Evolutionary conservation across 2,797 vertebrate genomes (phyloP), one percentile per base, ranked within the genome.

Genomic region (Mus spretus): DNA sequence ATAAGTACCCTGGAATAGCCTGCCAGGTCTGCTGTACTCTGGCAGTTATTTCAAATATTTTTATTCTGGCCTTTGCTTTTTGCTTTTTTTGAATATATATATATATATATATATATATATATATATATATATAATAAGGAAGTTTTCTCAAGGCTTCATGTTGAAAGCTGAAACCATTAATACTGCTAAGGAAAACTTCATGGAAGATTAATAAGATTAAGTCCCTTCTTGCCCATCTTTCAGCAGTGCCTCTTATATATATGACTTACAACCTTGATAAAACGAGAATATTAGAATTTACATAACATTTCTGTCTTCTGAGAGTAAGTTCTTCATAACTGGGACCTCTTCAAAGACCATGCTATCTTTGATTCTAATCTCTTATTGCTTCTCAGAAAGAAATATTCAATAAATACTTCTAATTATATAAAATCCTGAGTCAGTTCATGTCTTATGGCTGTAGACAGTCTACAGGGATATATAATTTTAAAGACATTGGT

Each of bases 361-460:
- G 15, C 4, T 92, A 77, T 83, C 31, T 96, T 94, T 81, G 1
- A 82, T 95, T 72, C 1, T 24, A 86, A 44, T 65, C 10, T 86
- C 50, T 70, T 63, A 70, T 83, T 90, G 6, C 59, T 90, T 94
- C 13, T 79, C 50, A 67, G 12, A 57, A 79, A 6, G 7, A 96
- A 17, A 91, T n/a, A 67, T 17, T 89, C 26, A 72, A 94, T 87
- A 93, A 84, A 86, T 85, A 67, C 12, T 61, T 91, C 79, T 87
- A 90, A 80, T 74, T 79, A 57, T 95, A 24, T 75, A 90, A 90
- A 84, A 93, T n/a, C 91, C 47, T 87, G 28, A 83, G 11, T 87
- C 15, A 13, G 0, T 80, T 61, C 10, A 17, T 63, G 22, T 19
- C 19, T 92, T 87, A 81, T 47, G 67, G 4, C 19, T 79, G 4